Base-by-base conservation (phyloP, 37 sponge, comb jelly and placozoan species). In the Cladorhizidae sp. region DNA sequence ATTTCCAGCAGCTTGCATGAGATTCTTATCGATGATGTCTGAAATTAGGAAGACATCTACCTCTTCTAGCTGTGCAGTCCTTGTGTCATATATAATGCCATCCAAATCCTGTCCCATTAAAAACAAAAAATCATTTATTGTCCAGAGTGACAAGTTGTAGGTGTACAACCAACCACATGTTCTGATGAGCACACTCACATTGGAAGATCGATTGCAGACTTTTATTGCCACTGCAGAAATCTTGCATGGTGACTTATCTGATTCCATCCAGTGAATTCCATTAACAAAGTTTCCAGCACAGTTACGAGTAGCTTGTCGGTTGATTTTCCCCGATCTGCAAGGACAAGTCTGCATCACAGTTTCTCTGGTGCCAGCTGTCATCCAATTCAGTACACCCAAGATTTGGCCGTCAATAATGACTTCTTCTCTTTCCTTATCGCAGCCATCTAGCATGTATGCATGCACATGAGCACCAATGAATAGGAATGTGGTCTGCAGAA, bases 221-320 rank as follows among this genome's bases (percentile, higher is more conserved):
- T 5, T 45, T 12, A 45, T 45, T 45, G 65, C 50, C 31, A 43
- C 18, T 0, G 43, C 15, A 32, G 65, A 51, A 41, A 89, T 84
- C 37, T 89, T 33, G 42, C 90, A 89, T 1, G 45, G 31, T 26
- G 49, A 22, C 3, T 31, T 39, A 32, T 68, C 29, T 37, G 85
- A 74, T 3, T 55, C 32, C 26, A 50, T 29, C 90, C 90, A 89
- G 54, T n/a, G 9, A 56, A 69, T 85, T 69, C 85, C 81, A 80
- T n/a, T 43, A 12, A 23, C 40, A 65, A 79, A 89, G 40, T 80
- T 40, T 31, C 90, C 90, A 20, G 41, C 75, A 80, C 90, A 89
- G 36, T 22, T 32, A 28, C 90, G 56, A 15, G 79, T 75, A 31
- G 85, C 90, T 3, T 22, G 18, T 40, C 25, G 20, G 23, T 55